Evolutionary conservation across 2,113 vertebrate species (phyloP), one percentile per base, ranked within the genome.

Genomic region (Odocoileus virginianus): DNA sequence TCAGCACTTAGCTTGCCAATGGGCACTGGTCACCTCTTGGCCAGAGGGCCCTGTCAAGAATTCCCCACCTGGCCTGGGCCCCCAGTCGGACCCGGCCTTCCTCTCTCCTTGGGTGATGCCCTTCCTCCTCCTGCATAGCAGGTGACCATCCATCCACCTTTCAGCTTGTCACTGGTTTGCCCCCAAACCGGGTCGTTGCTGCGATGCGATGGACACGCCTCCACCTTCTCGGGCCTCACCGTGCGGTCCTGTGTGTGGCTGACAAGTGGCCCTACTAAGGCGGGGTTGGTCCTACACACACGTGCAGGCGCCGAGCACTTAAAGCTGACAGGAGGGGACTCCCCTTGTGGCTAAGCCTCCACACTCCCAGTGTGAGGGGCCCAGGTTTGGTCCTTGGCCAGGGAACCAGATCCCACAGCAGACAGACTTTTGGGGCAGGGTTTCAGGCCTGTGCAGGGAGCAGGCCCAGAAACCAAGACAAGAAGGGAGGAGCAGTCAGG

Each of bases 401-500:
- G 71, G 71, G 71, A 76, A 25, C 6, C 23, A 76, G 71, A 76
- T 27, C 23, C 71, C 36, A 76, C 0, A 14, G 28, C 45, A n/a
- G 14, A 15, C 14, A 47, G 21, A 50, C 40, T n/a, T 43, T 16
- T 17, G 8, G 15, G 7, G 36, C 67, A 27, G 25, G 54, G 45
- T 2, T 2, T n/a, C 7, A 2, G 36, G 19, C 11, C 36, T 7
- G 7, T 1, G 21, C 4, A 13, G 43, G 54, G 61, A 11, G 43
- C 23, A 54, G 57, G 91, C 47, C 52, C 64, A 57, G 92, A 84
- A n/a, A 60, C n/a, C 7, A 23, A 90, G 64, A 74, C 5, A 33
- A 43, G 50, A 78, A 28, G 33, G 30, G 79, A 76, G 28, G 82
- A 97, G 58, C 43, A 84, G 11, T 95, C 98, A 98, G 98, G 98